These are phyloP conservation scores for Eupsittula cactorum DNA, from an alignment of 2,113 vertebrate species.

Conservation along the genomic window DNA sequence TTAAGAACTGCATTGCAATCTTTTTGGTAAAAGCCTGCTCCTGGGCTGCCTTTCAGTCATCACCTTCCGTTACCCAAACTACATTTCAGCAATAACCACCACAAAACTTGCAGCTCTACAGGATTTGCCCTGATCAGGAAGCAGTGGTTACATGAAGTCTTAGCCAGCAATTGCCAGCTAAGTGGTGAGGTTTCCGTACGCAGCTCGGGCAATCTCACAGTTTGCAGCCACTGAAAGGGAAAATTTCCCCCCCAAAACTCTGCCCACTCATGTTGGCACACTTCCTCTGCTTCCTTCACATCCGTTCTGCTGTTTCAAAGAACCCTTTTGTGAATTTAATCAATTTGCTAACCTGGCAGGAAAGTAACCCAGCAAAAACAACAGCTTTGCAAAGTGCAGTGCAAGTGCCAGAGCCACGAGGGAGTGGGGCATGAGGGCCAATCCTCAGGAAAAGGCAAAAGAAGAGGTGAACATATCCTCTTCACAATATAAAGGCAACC, in stretches of 20 bases:
- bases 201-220: rapidly evolving
- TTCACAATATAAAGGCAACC: neutral
- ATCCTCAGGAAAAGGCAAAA: neutral
- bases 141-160: neutral
- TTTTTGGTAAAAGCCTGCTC: neutral
- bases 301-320: neutral
- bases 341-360: neutral
- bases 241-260: neutral
- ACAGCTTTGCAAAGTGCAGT: rapidly evolving
- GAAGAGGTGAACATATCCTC: neutral
- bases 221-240: neutral
- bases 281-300: neutral
- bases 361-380: neutral
- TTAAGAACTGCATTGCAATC: neutral
- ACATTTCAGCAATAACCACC: neutral
- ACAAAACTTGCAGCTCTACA: neutral
- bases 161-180: neutral
- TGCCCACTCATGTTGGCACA: neutral
- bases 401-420: neutral
- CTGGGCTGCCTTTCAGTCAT: neutral
- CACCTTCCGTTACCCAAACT: neutral
- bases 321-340: neutral
- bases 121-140: neutral
- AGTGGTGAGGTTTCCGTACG: neutral
- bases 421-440: neutral